Base-by-base conservation (phyloP, 2,113 vertebrate genomes). In the Symphodus melops region DNA sequence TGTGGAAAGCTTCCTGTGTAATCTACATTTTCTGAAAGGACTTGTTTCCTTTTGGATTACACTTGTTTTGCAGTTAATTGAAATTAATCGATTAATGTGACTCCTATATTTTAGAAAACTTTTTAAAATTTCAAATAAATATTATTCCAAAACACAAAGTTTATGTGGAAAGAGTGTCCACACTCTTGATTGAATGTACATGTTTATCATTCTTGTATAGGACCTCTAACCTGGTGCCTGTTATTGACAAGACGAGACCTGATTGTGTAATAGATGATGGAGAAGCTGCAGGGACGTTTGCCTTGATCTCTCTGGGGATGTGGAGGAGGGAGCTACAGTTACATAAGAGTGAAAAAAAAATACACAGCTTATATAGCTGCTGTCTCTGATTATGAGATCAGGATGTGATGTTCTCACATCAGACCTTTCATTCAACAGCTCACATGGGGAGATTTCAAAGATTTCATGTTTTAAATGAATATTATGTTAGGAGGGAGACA, bases 321-420 rank as follows among this genome's bases (percentile, higher is more conserved):
- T 25, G 51, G 75, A 79, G 78, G 77, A 83, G 79, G 72, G 65
- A 73, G 62, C 79, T 67, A 82, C 79, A 65, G 83, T 94, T 91
- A 85, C 36, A 73, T 91, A 91, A 93, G 52, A 58, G 57, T 23
- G 65, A 41, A 51, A 62, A 82, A 28, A 69, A 63, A 60, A 41
- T 41, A 20, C n/a, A 41, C 20, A n/a, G 21, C 61, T 49, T 36
- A 61, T 67, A 63, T 56, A 68, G 36, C 75, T 57, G 33, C 60
- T 72, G 20, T 20, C 39, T 66, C 20, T 33, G 68, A 60, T 80
- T 58, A 72, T 72, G 61, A 79, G 61, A 65, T 19, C 65, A 83
- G 69, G 48, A 75, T 85, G 51, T 74, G 48, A 75, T 85, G 51
- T 74, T 60, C 73, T 54, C 33, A 54, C 17, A 42, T 81, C 36